phyloP scores from a whole-genome alignment of 2,797 vertebrate genomes.

The Megalops cyprinoides region DNA sequence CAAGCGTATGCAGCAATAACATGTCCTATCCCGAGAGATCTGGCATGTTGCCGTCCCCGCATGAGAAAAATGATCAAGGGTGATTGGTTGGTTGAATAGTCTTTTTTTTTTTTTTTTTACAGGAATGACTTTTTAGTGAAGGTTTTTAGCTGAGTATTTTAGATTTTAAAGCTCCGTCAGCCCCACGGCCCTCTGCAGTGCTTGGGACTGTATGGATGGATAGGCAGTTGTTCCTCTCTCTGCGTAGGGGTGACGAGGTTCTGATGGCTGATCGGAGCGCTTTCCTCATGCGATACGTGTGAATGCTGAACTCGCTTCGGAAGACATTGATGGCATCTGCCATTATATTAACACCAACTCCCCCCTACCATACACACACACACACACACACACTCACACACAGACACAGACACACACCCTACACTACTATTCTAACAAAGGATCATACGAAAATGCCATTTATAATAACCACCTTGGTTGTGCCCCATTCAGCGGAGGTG shows the following conservation, averaged over 20 bases:
- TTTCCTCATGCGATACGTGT: background rate
- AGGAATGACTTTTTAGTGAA: background rate
- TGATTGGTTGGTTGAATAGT: background rate
- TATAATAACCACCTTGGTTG: no score
- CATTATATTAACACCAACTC: no score
- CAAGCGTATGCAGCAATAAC: slow-evolving; percentile 48
- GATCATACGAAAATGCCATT: no score
- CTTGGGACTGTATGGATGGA: no score
- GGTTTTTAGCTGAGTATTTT: slow-evolving; percentile 15
- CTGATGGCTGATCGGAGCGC: background rate
- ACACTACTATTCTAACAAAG: slow-evolving; percentile 19
- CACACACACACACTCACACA: no score
- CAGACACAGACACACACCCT: no score
- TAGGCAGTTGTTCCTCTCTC: background rate
- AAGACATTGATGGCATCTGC: background rate
- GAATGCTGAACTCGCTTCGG: background rate
- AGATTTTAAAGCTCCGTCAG: slow-evolving; percentile 8
- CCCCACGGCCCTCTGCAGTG: background rate
- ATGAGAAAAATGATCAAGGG: slow-evolving; percentile 14
- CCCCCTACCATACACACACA: no score
- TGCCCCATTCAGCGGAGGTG: slow-evolving; percentile 13
- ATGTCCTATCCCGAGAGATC: background rate
- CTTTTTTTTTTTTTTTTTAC: background rate
- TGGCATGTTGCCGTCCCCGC: slow-evolving; percentile 26
- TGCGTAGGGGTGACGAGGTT: background rate